Percentiles rank a stretch among this genome's conserved stretches.
phyloP scores from a whole-genome alignment of 2,888 invertebrate species.

The Eupithecia tripunctaria region DNA sequence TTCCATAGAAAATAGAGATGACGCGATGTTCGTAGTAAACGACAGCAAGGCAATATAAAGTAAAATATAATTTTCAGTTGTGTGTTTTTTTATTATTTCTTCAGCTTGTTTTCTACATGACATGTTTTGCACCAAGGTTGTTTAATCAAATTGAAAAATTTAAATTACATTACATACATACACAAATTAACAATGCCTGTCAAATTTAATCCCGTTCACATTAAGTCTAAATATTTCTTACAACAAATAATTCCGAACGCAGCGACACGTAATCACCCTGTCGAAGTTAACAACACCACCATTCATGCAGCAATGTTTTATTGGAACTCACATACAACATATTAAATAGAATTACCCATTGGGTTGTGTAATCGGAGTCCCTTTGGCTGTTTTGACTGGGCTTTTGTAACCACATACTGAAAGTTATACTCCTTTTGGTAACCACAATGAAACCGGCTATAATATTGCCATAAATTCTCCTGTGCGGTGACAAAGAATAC shows the following conservation, averaged over 20 bases:
- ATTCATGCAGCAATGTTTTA: constrained; percentile 79
- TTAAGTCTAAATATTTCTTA: background rate
- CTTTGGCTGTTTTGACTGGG: constrained; percentile 50
- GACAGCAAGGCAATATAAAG: background rate
- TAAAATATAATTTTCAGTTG: background rate
- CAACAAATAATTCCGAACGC: constrained; percentile 19
- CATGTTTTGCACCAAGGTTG: background rate
- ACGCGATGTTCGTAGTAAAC: no score
- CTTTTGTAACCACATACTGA: constrained; percentile 13
- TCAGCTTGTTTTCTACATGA: background rate
- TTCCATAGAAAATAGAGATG: no score
- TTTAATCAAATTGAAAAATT: background rate
- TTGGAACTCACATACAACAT: constrained; percentile 64
- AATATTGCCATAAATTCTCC: background rate
- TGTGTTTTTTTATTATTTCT: background rate
- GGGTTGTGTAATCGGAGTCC: constrained; percentile 52
- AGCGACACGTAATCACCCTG: constrained; percentile 59
- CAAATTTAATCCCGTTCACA: background rate
- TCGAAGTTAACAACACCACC: constrained; percentile 66
- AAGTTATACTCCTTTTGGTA: background rate
- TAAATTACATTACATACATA: background rate
- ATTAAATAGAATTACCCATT: constrained; percentile 61
- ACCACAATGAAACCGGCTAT: background rate
- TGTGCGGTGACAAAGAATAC: background rate
- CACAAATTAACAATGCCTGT: background rate